Evolutionary conservation across 1,140 invertebrate species (phyloP).

Genomic region (Drosophila bipectinata): DNA sequence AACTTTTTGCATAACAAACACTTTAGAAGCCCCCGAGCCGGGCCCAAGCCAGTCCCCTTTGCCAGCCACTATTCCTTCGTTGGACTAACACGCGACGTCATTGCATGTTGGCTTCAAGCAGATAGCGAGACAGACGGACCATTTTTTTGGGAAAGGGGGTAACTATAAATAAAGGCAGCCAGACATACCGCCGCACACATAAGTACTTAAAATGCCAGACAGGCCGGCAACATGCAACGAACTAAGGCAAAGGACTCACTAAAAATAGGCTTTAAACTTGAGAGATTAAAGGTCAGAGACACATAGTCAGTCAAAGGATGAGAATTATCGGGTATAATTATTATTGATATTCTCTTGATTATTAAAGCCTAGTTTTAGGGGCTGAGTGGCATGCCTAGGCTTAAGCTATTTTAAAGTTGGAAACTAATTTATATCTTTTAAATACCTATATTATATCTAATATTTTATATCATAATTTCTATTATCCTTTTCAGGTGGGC

Average conservation of each 20-base stretch:
- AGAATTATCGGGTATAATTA: too few relatives aligned
- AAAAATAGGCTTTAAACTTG: constrained; percentile 1
- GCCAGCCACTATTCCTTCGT: constrained; percentile 9
- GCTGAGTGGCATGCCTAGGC: too few relatives aligned
- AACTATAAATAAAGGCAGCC: constrained; percentile 63
- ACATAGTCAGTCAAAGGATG: too few relatives aligned
- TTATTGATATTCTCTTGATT: too few relatives aligned
- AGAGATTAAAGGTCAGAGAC: not conserved
- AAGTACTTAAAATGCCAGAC: constrained; percentile 78
- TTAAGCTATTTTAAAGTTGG: too few relatives aligned
- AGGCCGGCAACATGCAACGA: constrained; percentile 78
- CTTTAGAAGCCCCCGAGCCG: constrained; percentile 20
- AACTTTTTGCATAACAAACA: constrained; percentile 80
- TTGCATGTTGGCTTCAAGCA: constrained; percentile 68
- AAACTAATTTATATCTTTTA: too few relatives aligned
- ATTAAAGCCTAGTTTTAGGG: too few relatives aligned
- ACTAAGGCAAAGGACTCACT: constrained; percentile 23
- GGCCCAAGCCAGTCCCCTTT: not conserved
- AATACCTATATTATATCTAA: not conserved
- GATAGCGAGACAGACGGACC: constrained; percentile 19
- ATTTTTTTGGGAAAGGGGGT: constrained; percentile 36
- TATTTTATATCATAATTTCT: not conserved
- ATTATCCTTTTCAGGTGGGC: constrained; percentile 63
- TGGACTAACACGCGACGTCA: constrained; percentile 61
- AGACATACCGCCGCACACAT: constrained; percentile 39